Evolutionary conservation across 1,140 invertebrate species (phyloP).

Genomic region (Tetragnatha versicolor): DNA sequence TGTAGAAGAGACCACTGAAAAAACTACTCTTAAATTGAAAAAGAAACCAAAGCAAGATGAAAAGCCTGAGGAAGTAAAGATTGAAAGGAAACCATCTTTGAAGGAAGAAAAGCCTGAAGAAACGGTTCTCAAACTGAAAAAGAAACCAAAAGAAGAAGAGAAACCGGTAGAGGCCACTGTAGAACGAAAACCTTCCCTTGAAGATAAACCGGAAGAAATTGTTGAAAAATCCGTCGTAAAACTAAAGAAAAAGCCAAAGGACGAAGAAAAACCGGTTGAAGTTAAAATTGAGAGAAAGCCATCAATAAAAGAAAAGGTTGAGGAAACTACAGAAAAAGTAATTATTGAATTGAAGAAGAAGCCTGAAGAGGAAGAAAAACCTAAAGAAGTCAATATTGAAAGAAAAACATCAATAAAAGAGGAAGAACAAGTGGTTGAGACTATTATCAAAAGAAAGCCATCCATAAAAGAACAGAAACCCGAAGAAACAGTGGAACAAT

Average conservation of each 20-base stretch:
- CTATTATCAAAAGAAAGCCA: slow-evolving; percentile 22
- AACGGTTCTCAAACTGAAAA: slow-evolving; percentile 46
- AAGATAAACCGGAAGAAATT: slow-evolving; percentile 48
- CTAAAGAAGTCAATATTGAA: slow-evolving; percentile 22
- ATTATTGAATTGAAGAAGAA: slow-evolving; percentile 34
- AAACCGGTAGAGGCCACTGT: slow-evolving; percentile 8
- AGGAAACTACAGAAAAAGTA: slow-evolving; percentile 14
- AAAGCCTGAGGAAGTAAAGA: background rate
- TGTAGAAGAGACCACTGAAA: slow-evolving; percentile 10
- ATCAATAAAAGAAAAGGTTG: slow-evolving; percentile 15
- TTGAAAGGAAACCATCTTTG: slow-evolving; percentile 2
- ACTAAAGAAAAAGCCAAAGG: slow-evolving; percentile 19
- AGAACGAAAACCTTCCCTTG: slow-evolving; percentile 19
- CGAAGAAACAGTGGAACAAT: slow-evolving; percentile 48
- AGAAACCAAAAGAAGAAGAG: slow-evolving; percentile 19
- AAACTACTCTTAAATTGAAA: slow-evolving; percentile 59
- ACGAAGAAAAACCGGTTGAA: slow-evolving; percentile 45
- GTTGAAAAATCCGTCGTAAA: slow-evolving; percentile 12
- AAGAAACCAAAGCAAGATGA: slow-evolving; percentile 56
- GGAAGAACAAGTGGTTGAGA: slow-evolving; percentile 58
- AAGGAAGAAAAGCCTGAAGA: slow-evolving; percentile 24
- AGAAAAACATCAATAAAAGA: slow-evolving; percentile 45
- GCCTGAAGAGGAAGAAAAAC: slow-evolving; percentile 24
- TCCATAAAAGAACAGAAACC: slow-evolving; percentile 12
- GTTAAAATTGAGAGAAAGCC: slow-evolving; percentile 3